Base-by-base conservation (phyloP, 1,140 invertebrate species). In the Cydia amplana region DNA sequence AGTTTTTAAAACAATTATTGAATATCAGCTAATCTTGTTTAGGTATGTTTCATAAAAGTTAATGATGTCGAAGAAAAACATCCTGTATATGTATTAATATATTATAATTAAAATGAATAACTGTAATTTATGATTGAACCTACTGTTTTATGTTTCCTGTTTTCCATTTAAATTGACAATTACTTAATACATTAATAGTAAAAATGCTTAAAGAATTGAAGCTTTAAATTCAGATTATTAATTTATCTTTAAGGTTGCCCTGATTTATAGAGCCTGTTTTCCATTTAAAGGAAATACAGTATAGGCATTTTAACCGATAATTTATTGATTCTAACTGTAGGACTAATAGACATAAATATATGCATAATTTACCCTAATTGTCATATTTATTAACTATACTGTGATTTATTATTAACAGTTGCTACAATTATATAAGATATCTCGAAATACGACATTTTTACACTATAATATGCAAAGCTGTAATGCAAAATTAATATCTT, bases 361-460 rank as follows among this genome's bases (percentile, higher is more conserved):
- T 28, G n/a, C 49, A 20, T 43, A 73, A 43, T 46, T 72, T n/a
- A 73, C 12, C 23, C 51, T 51, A 73, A 70, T 10, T 40, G 65
- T n/a, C 28, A 32, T n/a, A 70, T 18, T 32, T 0, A 70, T 20
- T 36, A 70, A 43, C n/a, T 23, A 18, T 36, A 40, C 32, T 36
- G n/a, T 70, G 43, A 36, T 16, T 46, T 46, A 36, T 36, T 36
- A 6, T 18, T 1, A 40, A 36, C 63, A 32, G 25, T 65, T 36
- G 23, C 14, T 16, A 67, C 28, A 32, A 67, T 67, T 67, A 36
- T 16, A n/a, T 67, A 32, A 67, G 25, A 36, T 36, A 67, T 32
- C 64, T 4, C 2, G 64, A 67, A 60, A 60, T 12, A 60, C 55
- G 2, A 12, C 18, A 23, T 60, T 60, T 60, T 60, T 7, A 60